Percentiles rank a stretch among this genome's conserved stretches.
phyloP scores from a whole-genome alignment of 2,888 invertebrate species.

The Oegoconia quadripuncta region DNA sequence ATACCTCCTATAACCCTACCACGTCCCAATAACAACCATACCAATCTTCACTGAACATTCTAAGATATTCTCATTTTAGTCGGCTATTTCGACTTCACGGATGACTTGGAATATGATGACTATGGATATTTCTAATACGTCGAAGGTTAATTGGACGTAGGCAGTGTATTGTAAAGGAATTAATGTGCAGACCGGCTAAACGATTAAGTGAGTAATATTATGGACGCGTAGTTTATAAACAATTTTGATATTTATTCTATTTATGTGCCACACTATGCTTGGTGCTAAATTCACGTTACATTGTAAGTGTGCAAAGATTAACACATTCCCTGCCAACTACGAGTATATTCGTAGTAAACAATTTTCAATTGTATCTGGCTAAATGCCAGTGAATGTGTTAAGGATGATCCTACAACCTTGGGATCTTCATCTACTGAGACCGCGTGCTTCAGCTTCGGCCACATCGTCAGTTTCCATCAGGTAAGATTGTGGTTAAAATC shows the following conservation, averaged over 20 bases:
- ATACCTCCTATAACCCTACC: constrained; percentile 34
- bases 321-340: no score
- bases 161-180: constrained; percentile 67
- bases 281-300: no score
- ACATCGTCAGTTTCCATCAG: no score
- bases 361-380: no score
- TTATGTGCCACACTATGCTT: not conserved
- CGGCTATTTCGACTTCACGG: constrained; percentile 36
- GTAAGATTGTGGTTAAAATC: no score
- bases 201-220: constrained; percentile 34
- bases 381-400: no score
- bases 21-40: constrained; percentile 17
- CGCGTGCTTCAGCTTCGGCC: no score
- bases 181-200: constrained; percentile 47
- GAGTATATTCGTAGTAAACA: no score
- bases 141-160: constrained; percentile 74
- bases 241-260: constrained; percentile 17
- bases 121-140: constrained; percentile 64
- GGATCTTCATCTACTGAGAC: no score
- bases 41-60: constrained; percentile 20
- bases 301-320: no score
- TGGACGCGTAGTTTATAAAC: constrained; percentile 31
- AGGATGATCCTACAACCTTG: no score
- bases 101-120: constrained; percentile 65
- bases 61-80: constrained; percentile 20